Evolutionary conservation across 2,113 vertebrate genomes (phyloP).

Genomic region (Gallinago media): DNA sequence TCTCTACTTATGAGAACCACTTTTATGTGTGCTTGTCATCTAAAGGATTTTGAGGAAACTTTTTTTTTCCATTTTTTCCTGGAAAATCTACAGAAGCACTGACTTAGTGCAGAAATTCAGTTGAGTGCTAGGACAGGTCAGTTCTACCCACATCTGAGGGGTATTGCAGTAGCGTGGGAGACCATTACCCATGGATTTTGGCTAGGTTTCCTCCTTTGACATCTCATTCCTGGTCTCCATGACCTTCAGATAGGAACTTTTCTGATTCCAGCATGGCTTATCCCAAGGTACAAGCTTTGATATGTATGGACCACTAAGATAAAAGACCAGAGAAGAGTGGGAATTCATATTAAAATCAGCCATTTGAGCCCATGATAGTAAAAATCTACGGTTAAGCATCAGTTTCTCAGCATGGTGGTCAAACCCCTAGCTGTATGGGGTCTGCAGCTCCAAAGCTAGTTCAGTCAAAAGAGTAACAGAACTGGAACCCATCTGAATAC

Average conservation of each 20-base stretch:
- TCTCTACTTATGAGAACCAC: neutral
- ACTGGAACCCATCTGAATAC: neutral
- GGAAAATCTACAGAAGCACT: neutral
- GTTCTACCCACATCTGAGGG: accelerated
- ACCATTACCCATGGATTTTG: neutral
- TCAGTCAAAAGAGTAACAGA: neutral
- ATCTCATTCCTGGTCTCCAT: neutral
- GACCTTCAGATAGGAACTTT: neutral
- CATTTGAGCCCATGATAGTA: neutral
- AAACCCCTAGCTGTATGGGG: neutral
- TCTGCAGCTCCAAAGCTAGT: neutral
- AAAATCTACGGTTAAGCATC: neutral
- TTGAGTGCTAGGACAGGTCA: accelerated
- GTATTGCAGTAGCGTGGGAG: neutral
- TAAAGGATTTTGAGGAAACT: neutral
- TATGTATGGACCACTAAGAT: neutral
- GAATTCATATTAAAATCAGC: neutral
- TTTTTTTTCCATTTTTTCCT: too few relatives aligned
- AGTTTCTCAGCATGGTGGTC: neutral
- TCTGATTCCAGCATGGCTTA: neutral
- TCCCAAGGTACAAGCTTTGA: neutral
- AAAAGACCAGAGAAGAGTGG: neutral
- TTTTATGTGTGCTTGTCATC: neutral
- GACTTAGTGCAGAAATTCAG: neutral
- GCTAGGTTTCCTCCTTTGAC: neutral